phyloP scores from a whole-genome alignment of 2,113 vertebrate genomes.

The Rynchops niger region DNA sequence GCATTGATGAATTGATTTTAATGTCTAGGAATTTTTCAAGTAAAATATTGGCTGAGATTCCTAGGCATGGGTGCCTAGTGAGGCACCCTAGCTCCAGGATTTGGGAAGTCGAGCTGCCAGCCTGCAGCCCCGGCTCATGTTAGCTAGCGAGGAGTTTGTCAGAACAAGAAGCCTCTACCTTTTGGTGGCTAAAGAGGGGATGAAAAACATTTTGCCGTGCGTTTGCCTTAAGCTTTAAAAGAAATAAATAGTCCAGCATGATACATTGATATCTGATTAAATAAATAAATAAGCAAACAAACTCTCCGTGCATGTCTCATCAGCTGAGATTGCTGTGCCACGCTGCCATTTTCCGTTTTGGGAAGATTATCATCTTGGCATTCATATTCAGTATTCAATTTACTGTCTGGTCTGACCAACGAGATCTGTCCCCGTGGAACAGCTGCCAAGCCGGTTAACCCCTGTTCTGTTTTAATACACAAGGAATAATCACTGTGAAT shows the following conservation, averaged over 20 bases:
- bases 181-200: background rate
- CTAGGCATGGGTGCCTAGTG: background rate
- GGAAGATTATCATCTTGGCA: background rate
- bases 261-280: background rate
- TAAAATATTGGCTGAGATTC: background rate
- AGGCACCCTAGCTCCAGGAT: background rate
- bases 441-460: constrained; percentile 30
- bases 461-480: background rate
- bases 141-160: background rate
- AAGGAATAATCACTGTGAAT: background rate
- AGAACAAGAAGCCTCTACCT: background rate
- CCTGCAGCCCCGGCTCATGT: background rate
- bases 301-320: background rate
- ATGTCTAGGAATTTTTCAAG: background rate
- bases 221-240: background rate
- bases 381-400: background rate
- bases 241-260: background rate
- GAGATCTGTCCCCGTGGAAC: background rate
- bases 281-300: background rate
- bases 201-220: background rate
- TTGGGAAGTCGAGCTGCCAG: background rate
- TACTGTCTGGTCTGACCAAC: background rate
- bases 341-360: background rate
- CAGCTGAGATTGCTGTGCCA: background rate
- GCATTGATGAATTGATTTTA: constrained; percentile 2